phyloP scores from a whole-genome alignment of 2,888 invertebrate genomes.

The Glomeris marginata region DNA sequence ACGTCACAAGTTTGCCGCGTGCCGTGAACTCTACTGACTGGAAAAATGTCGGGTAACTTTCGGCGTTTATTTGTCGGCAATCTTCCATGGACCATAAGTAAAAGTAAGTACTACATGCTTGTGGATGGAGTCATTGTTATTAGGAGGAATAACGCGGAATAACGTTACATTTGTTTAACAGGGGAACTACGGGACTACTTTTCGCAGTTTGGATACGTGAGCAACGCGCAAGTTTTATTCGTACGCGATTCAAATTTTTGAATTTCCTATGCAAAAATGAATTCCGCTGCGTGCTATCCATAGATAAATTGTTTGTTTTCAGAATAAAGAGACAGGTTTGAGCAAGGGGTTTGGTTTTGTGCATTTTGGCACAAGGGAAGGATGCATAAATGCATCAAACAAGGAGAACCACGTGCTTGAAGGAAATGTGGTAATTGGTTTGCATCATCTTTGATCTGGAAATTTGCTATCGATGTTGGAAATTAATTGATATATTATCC shows the following conservation, averaged over 20 bases:
- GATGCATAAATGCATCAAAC: conserved; percentile 3
- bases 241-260: too few relatives aligned
- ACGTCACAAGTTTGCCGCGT: too few relatives aligned
- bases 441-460: too few relatives aligned
- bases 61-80: conserved; percentile 3
- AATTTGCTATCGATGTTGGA: too few relatives aligned
- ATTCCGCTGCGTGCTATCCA: too few relatives aligned
- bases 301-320: neutral
- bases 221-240: neutral
- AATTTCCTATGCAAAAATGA: too few relatives aligned
- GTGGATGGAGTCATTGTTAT: neutral
- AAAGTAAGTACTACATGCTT: conserved; percentile 1
- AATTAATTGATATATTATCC: too few relatives aligned
- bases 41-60: too few relatives aligned
- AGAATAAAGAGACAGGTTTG: conserved; percentile 13
- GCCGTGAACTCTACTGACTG: too few relatives aligned
- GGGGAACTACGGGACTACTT: conserved; percentile 9
- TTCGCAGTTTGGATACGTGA: conserved; percentile 7
- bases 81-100: conserved; percentile 8
- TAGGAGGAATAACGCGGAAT: neutral
- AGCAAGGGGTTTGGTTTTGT: conserved; percentile 12
- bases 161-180: neutral
- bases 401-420: conserved; percentile 8
- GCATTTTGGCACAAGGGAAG: conserved; percentile 6
- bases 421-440: conserved; percentile 7